Evolutionary conservation across 2,113 vertebrate genomes (phyloP).

Genomic region (Sturnus vulgaris): DNA sequence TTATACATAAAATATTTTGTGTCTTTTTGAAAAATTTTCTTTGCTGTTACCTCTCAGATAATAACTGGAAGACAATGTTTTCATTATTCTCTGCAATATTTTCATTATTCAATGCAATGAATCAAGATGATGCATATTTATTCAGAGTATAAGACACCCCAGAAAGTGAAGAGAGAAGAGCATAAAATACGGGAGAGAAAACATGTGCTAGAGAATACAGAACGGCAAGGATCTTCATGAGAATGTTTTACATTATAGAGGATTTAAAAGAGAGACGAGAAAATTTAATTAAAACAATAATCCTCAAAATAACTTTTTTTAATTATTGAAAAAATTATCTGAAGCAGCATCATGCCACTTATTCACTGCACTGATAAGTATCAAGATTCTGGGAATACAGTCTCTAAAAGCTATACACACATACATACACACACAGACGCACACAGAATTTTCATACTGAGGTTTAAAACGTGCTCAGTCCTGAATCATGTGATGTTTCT

Average conservation of each 20-base stretch:
- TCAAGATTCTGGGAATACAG: background rate
- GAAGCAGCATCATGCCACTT: background rate
- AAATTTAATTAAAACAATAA: conserved; percentile 18
- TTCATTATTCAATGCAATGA: background rate
- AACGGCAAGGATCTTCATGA: background rate
- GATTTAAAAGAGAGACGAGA: background rate
- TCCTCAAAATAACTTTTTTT: background rate
- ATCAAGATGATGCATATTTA: conserved; percentile 11
- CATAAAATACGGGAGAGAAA: background rate
- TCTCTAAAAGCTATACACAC: background rate
- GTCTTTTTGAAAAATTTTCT: background rate
- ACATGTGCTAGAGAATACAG: background rate
- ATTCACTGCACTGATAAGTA: background rate
- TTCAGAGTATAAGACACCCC: background rate
- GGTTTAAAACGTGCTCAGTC: background rate
- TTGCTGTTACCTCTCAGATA: background rate
- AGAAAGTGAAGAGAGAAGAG: background rate
- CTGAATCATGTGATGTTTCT: background rate
- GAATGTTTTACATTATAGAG: background rate
- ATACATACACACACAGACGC: background rate
- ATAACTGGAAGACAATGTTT: background rate
- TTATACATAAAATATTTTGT: background rate
- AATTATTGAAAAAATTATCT: background rate
- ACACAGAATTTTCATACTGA: background rate
- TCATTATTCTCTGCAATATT: background rate